A percentile compares a stretch with the other conserved stretches of the same genome.
Evolutionary conservation across 2,888 invertebrate genomes (phyloP).

Genomic region (Bimastos eiseni): DNA sequence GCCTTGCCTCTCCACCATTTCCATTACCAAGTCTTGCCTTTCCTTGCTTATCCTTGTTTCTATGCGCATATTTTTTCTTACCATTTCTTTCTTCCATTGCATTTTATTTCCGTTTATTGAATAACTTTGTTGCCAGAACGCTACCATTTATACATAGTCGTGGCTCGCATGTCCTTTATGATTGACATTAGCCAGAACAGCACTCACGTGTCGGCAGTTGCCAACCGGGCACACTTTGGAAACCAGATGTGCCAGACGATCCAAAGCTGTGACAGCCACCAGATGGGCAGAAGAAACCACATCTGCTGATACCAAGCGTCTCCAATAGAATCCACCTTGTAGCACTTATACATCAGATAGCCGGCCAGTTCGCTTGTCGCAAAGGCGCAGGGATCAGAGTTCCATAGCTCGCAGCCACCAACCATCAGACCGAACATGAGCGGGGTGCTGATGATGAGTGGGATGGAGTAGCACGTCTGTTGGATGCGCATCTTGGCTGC

Average conservation of each 20-base stretch:
- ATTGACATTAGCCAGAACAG: neutral
- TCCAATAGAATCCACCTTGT: conserved; percentile 14
- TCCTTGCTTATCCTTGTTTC: no score
- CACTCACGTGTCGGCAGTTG: conserved; percentile 53
- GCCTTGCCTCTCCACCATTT: no score
- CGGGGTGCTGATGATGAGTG: conserved; percentile 62
- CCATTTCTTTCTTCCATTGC: no score
- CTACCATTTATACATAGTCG: no score
- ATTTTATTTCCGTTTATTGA: no score
- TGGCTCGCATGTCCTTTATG: no score
- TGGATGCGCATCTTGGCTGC: conserved; percentile 40
- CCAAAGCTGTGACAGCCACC: conserved; percentile 56
- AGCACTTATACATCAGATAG: conserved; percentile 38
- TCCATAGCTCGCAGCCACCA: conserved; percentile 35
- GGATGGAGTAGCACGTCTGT: conserved; percentile 61
- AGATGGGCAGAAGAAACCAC: conserved; percentile 48
- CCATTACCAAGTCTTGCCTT: no score
- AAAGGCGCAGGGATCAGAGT: conserved; percentile 33
- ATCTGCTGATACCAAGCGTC: conserved; percentile 22
- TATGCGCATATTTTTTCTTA: no score
- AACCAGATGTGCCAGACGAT: conserved; percentile 57
- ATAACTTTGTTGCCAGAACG: no score
- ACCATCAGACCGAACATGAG: conserved; percentile 38
- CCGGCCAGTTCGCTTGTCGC: conserved; percentile 16
- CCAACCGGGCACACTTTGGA: conserved; percentile 53